Conservation (phyloP, 2,888 invertebrate genomes). For the Ligdia adustata region DNA sequence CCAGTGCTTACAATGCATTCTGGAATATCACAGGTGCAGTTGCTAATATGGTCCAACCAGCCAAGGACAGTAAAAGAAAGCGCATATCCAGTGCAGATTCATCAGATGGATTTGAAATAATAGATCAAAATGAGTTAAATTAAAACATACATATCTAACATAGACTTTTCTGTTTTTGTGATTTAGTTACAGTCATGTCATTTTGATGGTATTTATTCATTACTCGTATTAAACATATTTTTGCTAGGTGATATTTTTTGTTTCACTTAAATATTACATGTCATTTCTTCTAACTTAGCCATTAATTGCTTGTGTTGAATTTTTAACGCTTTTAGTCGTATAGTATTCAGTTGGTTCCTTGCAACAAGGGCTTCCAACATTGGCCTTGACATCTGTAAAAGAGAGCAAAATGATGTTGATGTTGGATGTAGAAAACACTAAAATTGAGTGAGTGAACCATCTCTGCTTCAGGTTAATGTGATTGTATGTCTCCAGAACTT, state of each 20-base stretch:
- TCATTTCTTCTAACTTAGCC: conserved; percentile 68
- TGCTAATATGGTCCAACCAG: conserved; percentile 61
- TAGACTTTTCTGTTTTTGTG: conserved; percentile 22
- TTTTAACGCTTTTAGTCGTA: conserved; percentile 72
- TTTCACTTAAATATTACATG: conserved; percentile 49
- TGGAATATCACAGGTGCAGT: conserved; percentile 68
- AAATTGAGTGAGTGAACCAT: too few relatives aligned
- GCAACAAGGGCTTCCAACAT: conserved; percentile 78
- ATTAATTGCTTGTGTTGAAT: conserved; percentile 76
- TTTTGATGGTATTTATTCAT: conserved; percentile 30
- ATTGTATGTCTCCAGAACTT: too few relatives aligned
- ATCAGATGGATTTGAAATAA: conserved; percentile 79
- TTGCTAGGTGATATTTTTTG: conserved; percentile 23
- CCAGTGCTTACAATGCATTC: conserved; percentile 66
- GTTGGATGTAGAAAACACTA: not conserved
- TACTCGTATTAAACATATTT: conserved; percentile 35
- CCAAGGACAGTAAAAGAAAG: conserved; percentile 56
- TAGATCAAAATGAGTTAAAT: conserved; percentile 71
- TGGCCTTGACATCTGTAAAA: conserved; percentile 76
- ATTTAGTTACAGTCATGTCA: conserved; percentile 19
- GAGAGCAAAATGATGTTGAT: conserved; percentile 6
- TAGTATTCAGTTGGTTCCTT: conserved; percentile 66
- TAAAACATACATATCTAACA: conserved; percentile 41
- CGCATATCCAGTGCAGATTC: conserved; percentile 69
- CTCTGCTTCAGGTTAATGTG: too few relatives aligned